These are phyloP conservation scores for Plusia festucae DNA, from an alignment of 2,888 invertebrate genomes.

Conservation along the genomic window DNA sequence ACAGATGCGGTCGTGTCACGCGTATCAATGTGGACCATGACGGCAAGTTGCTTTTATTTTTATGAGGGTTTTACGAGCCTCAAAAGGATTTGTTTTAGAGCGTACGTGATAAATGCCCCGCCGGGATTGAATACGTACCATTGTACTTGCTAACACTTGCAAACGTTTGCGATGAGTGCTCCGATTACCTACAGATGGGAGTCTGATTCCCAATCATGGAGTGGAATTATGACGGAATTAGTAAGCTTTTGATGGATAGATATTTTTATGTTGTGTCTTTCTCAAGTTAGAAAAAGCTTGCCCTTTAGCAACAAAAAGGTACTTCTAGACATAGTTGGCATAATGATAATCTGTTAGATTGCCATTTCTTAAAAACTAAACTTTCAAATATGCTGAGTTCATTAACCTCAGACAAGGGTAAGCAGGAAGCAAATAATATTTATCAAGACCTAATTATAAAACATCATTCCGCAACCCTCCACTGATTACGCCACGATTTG, in stretches of 20 bases:
- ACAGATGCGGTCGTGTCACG: constrained; percentile 55
- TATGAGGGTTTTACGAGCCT: constrained; percentile 56
- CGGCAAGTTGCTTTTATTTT: constrained; percentile 56
- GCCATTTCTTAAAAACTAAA: too few species aligned
- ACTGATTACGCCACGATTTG: constrained; percentile 12
- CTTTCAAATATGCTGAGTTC: too few species aligned
- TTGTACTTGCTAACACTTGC: constrained; percentile 17
- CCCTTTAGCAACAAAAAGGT: too few species aligned
- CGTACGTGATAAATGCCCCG: constrained; percentile 56
- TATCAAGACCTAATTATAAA: background rate
- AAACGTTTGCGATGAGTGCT: constrained; percentile 23
- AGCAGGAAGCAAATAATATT: background rate
- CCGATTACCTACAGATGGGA: constrained; percentile 22
- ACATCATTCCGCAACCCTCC: constrained; percentile 2
- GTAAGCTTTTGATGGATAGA: background rate
- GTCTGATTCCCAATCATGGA: constrained; percentile 1
- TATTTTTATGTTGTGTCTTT: constrained; percentile 2
- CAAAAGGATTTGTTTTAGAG: constrained; percentile 57
- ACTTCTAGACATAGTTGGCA: too few species aligned
- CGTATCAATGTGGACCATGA: constrained; percentile 55
- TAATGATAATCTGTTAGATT: too few species aligned
- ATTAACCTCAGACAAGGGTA: background rate
- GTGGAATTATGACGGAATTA: background rate
- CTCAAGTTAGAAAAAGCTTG: too few species aligned
- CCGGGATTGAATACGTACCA: constrained; percentile 51